These are phyloP conservation scores for Bos taurus DNA, from an alignment of 2,113 vertebrate species.

Conservation along the genomic window ARS-UCD2.0 NC_037329.1:112655501-112656000, in stretches of 20 bases:
- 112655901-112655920: not conserved
- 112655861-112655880: not conserved
- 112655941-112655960: not conserved
- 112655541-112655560: not conserved
- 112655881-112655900: not conserved
- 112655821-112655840: not conserved
- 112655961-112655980: not conserved
- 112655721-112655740: not conserved
- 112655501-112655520: not conserved
- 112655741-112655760: not conserved
- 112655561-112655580: not conserved
- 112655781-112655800: not conserved
- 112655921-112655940: not conserved
- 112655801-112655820: not conserved
- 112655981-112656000: not conserved
- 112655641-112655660: not conserved
- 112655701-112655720: not conserved
- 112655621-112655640: not conserved
- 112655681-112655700: not conserved
- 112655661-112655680: not conserved
- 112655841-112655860: not conserved
- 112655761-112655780: not conserved
- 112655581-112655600: slow-evolving; percentile 1
- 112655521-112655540: not conserved
- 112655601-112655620: not conserved